Evolutionary conservation across 2,113 vertebrate genomes (phyloP).

Genomic region (Nothoprocta perdicaria): DNA sequence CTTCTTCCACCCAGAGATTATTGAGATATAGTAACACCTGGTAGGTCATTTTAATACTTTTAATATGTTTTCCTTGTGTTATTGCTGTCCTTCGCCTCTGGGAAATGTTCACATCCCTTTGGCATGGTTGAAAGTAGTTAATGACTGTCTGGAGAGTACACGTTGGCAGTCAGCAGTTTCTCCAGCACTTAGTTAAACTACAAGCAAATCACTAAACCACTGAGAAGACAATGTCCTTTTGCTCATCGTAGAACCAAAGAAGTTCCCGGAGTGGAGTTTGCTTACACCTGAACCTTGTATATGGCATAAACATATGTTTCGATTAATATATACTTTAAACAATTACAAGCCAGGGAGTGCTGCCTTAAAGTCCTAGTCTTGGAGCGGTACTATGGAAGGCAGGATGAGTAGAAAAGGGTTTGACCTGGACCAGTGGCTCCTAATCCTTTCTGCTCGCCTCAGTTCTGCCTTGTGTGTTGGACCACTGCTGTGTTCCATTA

Average conservation of each 20-base stretch:
- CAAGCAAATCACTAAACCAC: neutral
- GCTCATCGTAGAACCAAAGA: neutral
- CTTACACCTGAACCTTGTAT: neutral
- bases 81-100: neutral
- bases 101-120: neutral
- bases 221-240: neutral
- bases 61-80: neutral
- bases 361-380: neutral
- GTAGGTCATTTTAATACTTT: neutral
- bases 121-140: neutral
- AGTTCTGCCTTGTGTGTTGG: neutral
- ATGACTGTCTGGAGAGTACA: neutral
- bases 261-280: neutral
- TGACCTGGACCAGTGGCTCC: neutral
- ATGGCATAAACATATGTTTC: neutral
- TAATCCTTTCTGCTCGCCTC: neutral
- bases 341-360: neutral
- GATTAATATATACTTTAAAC: neutral
- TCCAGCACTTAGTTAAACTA: neutral
- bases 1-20: neutral
- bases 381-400: neutral
- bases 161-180: neutral
- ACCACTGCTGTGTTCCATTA: neutral
- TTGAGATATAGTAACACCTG: neutral
- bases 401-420: neutral